phyloP scores from a whole-genome alignment of 92 coral and sea anemone species.

The Porites rus region DNA sequence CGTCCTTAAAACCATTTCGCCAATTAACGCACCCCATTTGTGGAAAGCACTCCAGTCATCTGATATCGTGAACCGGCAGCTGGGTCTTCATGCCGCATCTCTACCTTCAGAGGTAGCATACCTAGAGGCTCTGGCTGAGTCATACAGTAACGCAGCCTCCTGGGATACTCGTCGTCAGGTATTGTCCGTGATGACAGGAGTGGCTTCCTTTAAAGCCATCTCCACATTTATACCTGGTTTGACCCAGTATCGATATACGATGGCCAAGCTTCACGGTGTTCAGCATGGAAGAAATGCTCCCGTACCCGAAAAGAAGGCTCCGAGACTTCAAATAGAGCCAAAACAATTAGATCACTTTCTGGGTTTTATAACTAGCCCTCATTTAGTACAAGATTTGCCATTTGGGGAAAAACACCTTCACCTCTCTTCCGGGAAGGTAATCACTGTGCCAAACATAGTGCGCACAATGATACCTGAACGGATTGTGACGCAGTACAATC shows the following conservation, averaged over 20 bases:
- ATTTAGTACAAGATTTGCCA: conserved; percentile 41
- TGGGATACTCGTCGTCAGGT: conserved; percentile 35
- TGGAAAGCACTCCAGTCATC: conserved; percentile 40
- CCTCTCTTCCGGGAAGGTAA: conserved; percentile 24
- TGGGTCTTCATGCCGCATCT: conserved; percentile 16
- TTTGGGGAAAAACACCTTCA: conserved; percentile 30
- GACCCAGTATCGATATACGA: conserved; percentile 16
- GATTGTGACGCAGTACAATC: conserved; percentile 46
- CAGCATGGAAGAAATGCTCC: conserved; percentile 42
- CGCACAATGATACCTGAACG: conserved; percentile 51
- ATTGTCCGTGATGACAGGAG: conserved; percentile 7
- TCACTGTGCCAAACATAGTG: conserved; percentile 43
- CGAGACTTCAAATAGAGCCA: conserved; percentile 30
- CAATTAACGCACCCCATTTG: conserved; percentile 15
- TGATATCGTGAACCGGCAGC: conserved; percentile 9
- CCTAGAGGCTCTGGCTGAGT: conserved; percentile 43
- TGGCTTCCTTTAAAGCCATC: conserved; percentile 6
- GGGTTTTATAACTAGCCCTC: conserved; percentile 50
- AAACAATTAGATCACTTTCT: conserved; percentile 54
- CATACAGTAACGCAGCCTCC: conserved; percentile 14
- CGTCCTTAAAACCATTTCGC: neutral
- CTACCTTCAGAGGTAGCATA: conserved; percentile 34
- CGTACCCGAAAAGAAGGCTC: neutral
- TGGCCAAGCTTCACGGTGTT: conserved; percentile 17
- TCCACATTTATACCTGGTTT: conserved; percentile 20